Conservation (phyloP, 2,888 invertebrate species). For the Gymnocheta viridis region DNA sequence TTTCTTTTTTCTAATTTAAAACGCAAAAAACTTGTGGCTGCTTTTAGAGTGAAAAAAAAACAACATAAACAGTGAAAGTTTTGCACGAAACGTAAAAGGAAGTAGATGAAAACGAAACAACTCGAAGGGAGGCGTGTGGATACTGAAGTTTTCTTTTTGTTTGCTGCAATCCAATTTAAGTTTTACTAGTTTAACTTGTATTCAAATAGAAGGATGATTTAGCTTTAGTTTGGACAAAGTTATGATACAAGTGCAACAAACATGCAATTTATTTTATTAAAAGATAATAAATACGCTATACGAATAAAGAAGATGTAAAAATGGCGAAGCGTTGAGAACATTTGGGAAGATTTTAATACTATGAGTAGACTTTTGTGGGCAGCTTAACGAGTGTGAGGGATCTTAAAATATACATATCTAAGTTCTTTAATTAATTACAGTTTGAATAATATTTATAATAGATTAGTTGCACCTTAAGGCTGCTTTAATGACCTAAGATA, state of each 20-base stretch:
- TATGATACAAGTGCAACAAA: slow-evolving; percentile 54
- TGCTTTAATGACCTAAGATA: neutral
- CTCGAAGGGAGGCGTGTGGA: slow-evolving; percentile 29
- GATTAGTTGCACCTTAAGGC: neutral
- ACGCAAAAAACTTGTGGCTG: slow-evolving; percentile 16
- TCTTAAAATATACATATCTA: no score
- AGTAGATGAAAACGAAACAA: slow-evolving; percentile 20
- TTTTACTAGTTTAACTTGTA: slow-evolving; percentile 58
- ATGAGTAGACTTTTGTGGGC: no score
- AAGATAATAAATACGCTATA: slow-evolving; percentile 12
- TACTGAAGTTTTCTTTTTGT: slow-evolving; percentile 22
- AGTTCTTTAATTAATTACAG: neutral
- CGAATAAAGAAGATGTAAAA: neutral
- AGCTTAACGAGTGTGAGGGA: no score
- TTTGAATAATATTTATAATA: neutral
- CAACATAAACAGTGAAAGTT: slow-evolving; percentile 33
- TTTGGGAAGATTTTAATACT: no score
- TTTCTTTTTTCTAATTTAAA: slow-evolving; percentile 12
- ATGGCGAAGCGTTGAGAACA: neutral
- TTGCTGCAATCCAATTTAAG: slow-evolving; percentile 65
- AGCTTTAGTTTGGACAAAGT: slow-evolving; percentile 56
- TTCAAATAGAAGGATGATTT: slow-evolving; percentile 60
- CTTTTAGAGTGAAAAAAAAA: neutral
- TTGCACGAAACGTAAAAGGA: neutral
- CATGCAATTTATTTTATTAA: slow-evolving; percentile 56